Evolutionary conservation across 2,888 invertebrate species (phyloP).

Genomic region (Aleiodes alternator): DNA sequence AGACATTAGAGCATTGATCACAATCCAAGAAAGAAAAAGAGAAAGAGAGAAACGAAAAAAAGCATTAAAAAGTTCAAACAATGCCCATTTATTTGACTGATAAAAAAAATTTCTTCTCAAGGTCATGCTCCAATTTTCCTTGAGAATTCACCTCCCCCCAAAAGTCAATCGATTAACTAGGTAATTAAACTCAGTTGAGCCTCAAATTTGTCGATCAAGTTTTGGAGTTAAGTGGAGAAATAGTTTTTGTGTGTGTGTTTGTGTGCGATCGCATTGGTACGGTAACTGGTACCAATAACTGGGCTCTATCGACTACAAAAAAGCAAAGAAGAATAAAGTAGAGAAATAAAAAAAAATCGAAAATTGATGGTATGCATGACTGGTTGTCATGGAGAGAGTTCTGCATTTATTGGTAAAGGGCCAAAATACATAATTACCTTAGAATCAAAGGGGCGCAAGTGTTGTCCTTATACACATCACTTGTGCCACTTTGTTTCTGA

Average conservation of each 20-base stretch:
- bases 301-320: slow-evolving; percentile 35
- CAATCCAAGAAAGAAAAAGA: background rate
- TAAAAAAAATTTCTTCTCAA: slow-evolving; percentile 10
- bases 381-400: slow-evolving; percentile 43
- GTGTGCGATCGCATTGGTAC: background rate
- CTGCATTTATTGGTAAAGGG: slow-evolving; percentile 1
- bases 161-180: slow-evolving; percentile 32
- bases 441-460: too few species aligned
- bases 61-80: background rate
- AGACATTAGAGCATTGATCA: slow-evolving; percentile 5
- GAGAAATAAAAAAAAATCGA: slow-evolving; percentile 8
- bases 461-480: too few species aligned
- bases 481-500: too few species aligned
- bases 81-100: slow-evolving; percentile 3
- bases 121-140: background rate
- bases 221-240: background rate
- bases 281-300: slow-evolving; percentile 36
- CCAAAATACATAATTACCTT: background rate
- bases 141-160: background rate
- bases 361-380: slow-evolving; percentile 4
- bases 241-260: too few species aligned
- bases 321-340: too few species aligned
- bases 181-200: slow-evolving; percentile 35
- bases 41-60: too few species aligned
- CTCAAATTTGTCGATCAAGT: slow-evolving; percentile 21